These are phyloP conservation scores for Tautogolabrus adspersus DNA, from an alignment of 2,113 vertebrate genomes.

Conservation along the genomic window DNA sequence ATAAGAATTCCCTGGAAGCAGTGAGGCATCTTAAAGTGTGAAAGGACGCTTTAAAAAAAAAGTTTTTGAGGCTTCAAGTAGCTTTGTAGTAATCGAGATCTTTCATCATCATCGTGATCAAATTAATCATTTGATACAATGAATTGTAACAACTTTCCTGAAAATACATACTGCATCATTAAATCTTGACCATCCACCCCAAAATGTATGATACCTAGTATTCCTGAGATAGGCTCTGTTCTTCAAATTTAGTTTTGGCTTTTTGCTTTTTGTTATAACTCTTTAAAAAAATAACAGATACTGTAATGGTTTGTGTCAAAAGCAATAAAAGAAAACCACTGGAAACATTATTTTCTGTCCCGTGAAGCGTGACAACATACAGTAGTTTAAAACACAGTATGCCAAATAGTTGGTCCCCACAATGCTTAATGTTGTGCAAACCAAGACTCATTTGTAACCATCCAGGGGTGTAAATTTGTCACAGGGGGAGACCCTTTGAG, in stretches of 20 bases:
- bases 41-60: neutral
- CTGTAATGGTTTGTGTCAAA: conserved; percentile 1
- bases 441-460: neutral
- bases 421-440: neutral
- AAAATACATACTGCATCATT: conserved; percentile 36
- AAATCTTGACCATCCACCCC: neutral
- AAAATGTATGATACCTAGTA: conserved; percentile 21
- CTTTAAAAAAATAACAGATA: conserved; percentile 9
- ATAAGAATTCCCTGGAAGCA: conserved; percentile 4
- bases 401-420: neutral
- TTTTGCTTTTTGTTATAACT: conserved; percentile 6
- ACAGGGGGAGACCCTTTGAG: neutral
- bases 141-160: neutral
- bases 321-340: neutral
- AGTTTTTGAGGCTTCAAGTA: conserved; percentile 32
- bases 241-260: conserved; percentile 25
- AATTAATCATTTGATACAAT: conserved; percentile 23
- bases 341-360: neutral
- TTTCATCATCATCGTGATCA: neutral
- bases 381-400: neutral
- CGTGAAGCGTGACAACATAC: too few species aligned
- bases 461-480: neutral
- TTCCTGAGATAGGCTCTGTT: conserved; percentile 66
- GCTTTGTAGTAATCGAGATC: neutral
- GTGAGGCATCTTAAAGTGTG: neutral